These are phyloP conservation scores for Athripsodes cinereus DNA, from an alignment of 2,888 invertebrate genomes.

Conservation along the genomic window DNA sequence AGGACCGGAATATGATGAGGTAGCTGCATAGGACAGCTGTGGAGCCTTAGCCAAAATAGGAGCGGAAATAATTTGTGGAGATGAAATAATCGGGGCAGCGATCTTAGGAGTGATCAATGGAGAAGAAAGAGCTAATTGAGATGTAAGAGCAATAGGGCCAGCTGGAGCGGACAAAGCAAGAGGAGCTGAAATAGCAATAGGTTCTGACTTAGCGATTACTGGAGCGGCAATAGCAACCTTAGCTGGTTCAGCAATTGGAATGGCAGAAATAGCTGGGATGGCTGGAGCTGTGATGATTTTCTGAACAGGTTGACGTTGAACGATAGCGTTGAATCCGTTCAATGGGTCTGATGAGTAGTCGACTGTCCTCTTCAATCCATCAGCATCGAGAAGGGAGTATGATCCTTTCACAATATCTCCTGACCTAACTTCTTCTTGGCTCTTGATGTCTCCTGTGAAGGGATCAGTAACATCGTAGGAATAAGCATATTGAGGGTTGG, in stretches of 20 bases:
- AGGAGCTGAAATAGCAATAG: neutral
- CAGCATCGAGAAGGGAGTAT: constrained; percentile 32
- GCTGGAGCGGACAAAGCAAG: constrained; percentile 25
- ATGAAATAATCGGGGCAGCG: constrained; percentile 7
- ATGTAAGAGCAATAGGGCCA: constrained; percentile 27
- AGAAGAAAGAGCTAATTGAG: constrained; percentile 20
- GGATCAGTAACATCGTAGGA: constrained; percentile 37
- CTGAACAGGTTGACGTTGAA: constrained; percentile 35
- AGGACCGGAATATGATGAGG: constrained; percentile 8
- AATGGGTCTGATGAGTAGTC: constrained; percentile 33
- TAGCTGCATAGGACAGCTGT: constrained; percentile 25
- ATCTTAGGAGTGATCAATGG: constrained; percentile 5
- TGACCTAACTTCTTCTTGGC: constrained; percentile 10
- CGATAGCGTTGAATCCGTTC: constrained; percentile 48
- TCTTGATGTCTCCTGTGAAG: constrained; percentile 15
- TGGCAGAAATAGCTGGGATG: neutral
- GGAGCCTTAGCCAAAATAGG: constrained; percentile 25
- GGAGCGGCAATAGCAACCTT: constrained; percentile 28
- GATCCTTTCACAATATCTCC: constrained; percentile 15
- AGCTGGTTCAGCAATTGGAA: constrained; percentile 31
- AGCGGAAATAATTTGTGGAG: constrained; percentile 8
- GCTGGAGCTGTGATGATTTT: neutral
- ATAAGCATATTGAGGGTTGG: constrained; percentile 37
- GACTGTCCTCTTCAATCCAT: constrained; percentile 29
- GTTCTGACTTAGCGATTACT: constrained; percentile 2